A percentile compares a stretch with the other conserved stretches of the same genome.
phyloP scores from a whole-genome alignment of 1,140 invertebrate genomes.

The Alviniconcha marisindica region DNA sequence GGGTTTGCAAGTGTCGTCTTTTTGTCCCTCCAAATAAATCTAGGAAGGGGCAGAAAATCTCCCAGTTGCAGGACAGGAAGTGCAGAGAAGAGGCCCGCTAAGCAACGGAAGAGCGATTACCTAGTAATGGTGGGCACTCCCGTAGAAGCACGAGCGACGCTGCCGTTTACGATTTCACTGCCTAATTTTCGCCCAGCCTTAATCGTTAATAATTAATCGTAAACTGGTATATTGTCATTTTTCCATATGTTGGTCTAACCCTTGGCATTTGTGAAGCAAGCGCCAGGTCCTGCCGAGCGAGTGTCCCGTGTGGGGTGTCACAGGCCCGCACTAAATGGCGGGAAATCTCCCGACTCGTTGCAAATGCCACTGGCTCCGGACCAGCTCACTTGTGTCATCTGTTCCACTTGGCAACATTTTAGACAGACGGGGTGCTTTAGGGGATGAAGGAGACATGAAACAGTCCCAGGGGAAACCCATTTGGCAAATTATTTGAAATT shows the following conservation, averaged over 20 bases:
- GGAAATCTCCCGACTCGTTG: slow-evolving; percentile 26
- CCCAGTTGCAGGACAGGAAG: too few species aligned
- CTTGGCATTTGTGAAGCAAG: slow-evolving; percentile 39
- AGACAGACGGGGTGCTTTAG: not conserved
- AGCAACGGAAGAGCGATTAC: too few species aligned
- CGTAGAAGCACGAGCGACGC: not conserved
- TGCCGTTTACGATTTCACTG: slow-evolving; percentile 17
- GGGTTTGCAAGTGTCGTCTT: too few species aligned
- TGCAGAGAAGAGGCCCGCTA: too few species aligned
- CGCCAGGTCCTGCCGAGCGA: not conserved
- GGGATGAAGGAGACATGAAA: slow-evolving; percentile 22
- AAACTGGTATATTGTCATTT: slow-evolving; percentile 48
- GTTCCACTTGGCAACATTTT: not conserved
- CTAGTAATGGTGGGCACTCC: not conserved
- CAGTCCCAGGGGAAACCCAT: slow-evolving; percentile 29
- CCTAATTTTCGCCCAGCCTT: slow-evolving; percentile 44
- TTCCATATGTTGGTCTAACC: slow-evolving; percentile 47
- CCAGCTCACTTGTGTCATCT: slow-evolving; percentile 22
- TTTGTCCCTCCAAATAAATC: too few species aligned
- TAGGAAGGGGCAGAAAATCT: too few species aligned
- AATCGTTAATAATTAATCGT: slow-evolving; percentile 53
- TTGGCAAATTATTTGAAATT: slow-evolving; percentile 40
- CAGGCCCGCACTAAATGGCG: slow-evolving; percentile 28
- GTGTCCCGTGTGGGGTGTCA: slow-evolving; percentile 26
- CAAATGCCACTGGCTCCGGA: slow-evolving; percentile 37